Conservation (phyloP, 2,888 invertebrate species). For the Crioceris asparagi region DNA sequence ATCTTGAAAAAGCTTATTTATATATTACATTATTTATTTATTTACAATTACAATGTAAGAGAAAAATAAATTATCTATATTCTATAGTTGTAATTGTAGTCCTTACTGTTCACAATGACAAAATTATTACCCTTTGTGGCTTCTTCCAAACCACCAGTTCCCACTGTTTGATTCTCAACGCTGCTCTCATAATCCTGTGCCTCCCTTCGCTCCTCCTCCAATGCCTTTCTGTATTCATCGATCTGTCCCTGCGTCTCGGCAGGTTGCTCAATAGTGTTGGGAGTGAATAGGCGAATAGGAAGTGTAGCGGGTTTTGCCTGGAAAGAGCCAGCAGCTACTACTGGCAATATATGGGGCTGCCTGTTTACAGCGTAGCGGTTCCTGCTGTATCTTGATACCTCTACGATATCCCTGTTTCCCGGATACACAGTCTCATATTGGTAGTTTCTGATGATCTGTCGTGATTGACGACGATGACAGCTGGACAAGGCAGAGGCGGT, state of each 20-base stretch:
- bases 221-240: constrained; percentile 16
- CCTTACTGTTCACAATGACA: constrained; percentile 6
- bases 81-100: constrained; percentile 9
- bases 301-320: constrained; percentile 9
- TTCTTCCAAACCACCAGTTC: background rate
- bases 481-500: too few species aligned
- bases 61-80: too few species aligned
- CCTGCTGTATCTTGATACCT: too few species aligned
- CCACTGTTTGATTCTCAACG: background rate
- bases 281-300: constrained; percentile 18
- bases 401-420: too few species aligned
- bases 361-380: too few species aligned
- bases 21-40: too few species aligned
- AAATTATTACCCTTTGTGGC: background rate
- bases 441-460: too few species aligned
- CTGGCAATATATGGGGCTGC: too few species aligned
- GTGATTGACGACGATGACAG: too few species aligned
- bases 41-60: too few species aligned
- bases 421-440: too few species aligned
- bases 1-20: too few species aligned
- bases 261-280: constrained; percentile 19
- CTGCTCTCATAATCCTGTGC: constrained; percentile 5
- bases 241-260: constrained; percentile 16
- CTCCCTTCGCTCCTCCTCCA: constrained; percentile 14
- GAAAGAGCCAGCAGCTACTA: background rate